Base-by-base conservation (phyloP, 2,888 invertebrate species). In the Panopea generosa region DNA sequence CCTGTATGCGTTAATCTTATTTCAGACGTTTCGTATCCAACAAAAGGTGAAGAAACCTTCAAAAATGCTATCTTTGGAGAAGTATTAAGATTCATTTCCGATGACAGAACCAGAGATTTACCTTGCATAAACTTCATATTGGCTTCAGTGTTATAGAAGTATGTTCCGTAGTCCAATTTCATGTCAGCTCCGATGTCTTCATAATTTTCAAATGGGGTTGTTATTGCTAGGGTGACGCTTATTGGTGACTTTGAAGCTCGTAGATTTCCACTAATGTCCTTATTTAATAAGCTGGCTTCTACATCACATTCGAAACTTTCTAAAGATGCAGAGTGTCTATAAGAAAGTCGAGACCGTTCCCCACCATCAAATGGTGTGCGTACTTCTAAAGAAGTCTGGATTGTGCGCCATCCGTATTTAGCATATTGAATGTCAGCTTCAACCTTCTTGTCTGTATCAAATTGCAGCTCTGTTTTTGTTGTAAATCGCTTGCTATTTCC, bases 251-350 rank as follows among this genome's bases (percentile, higher is more conserved):
- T 65, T 2, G 68, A 65, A n/a, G 69, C 72, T 57, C 56, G 53
- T 2, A 77, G 45, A 26, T 59, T 65, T 26, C 72, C 77, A 43
- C 29, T 57, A 24, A 45, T n/a, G n/a, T n/a, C n/a, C n/a, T n/a
- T n/a, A n/a, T n/a, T n/a, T n/a, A n/a, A n/a, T n/a, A n/a, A n/a
- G n/a, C n/a, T n/a, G n/a, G n/a, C n/a, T n/a, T n/a, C n/a, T n/a
- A n/a, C n/a, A n/a, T n/a, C n/a, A n/a, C 77, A 69, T 66, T 77
- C 77, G 52, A 69, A 77, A 27, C 77, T 73, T 26, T 77, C 73
- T 16, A 69, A 57, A n/a, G 69, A 62, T 18, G 73, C 72, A 14
- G 69, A 50, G 55, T 77, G 73, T 22, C 63, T 69, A 18, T 73
- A 69, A 24, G 69, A 66, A 2, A 47, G 27, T 14, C 45, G 61